These are phyloP conservation scores for Ictidomys tridecemlineatus DNA, from an alignment of 2,113 vertebrate genomes.

Conservation along the genomic window DNA sequence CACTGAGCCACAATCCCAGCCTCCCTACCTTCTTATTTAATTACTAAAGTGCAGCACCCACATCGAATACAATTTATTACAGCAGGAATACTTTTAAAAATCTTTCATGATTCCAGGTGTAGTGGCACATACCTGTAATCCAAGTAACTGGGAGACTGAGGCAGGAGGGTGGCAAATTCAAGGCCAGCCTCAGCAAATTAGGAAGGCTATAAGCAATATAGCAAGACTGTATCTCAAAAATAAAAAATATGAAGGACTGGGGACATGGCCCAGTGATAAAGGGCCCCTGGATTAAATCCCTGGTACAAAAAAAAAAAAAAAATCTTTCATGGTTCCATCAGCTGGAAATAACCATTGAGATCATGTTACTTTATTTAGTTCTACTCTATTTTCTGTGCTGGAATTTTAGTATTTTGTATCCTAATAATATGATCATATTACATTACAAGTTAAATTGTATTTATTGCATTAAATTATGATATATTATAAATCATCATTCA, in stretches of 20 bases:
- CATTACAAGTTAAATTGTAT: constrained; percentile 32
- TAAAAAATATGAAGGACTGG: too few relatives aligned
- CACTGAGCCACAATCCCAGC: too few relatives aligned
- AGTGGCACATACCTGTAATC: too few relatives aligned
- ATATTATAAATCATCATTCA: not conserved
- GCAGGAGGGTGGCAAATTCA: too few relatives aligned
- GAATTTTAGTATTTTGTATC: not conserved
- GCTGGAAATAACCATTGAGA: not conserved
- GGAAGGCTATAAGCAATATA: too few relatives aligned
- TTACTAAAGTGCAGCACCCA: not conserved
- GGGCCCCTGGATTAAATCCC: too few relatives aligned
- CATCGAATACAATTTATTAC: not conserved
- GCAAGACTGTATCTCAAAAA: too few relatives aligned
- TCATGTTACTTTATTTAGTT: not conserved
- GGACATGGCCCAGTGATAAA: too few relatives aligned
- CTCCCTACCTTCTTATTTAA: not conserved
- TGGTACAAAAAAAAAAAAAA: too few relatives aligned
- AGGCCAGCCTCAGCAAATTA: too few relatives aligned
- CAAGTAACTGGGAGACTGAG: too few relatives aligned
- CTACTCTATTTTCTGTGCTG: not conserved
- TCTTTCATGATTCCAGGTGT: too few relatives aligned
- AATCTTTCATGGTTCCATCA: not conserved
- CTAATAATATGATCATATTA: not conserved
- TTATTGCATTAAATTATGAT: not conserved
- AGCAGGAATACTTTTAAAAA: not conserved